Percentiles rank a stretch among this genome's conserved stretches.
These are phyloP conservation scores for Drosophila paucipuncta DNA, from an alignment of 2,888 invertebrate genomes.

Conservation along the genomic window DNA sequence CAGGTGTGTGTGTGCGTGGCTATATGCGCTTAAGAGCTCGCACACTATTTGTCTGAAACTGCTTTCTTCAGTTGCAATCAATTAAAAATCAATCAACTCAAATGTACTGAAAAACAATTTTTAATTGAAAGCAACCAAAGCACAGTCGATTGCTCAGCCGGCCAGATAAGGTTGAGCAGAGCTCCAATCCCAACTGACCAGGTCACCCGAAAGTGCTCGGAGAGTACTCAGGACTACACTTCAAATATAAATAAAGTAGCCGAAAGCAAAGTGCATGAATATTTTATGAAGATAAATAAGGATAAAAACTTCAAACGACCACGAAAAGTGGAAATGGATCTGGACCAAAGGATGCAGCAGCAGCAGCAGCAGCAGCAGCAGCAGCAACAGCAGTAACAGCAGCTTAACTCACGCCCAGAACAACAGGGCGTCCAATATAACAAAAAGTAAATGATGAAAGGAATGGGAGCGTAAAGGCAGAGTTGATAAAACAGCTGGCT, in stretches of 20 bases:
- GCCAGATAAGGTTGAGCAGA: not conserved
- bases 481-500: constrained; percentile 38
- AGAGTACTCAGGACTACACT: constrained; percentile 47
- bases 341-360: constrained; percentile 45
- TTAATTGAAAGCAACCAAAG: constrained; percentile 74
- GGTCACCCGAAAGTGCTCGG: constrained; percentile 47
- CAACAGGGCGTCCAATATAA: constrained; percentile 40
- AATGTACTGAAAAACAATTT: constrained; percentile 80
- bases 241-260: constrained; percentile 53
- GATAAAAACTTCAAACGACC: constrained; percentile 80
- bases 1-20: constrained; percentile 16
- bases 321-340: constrained; percentile 68
- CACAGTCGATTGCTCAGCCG: constrained; percentile 18
- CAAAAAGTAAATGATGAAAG: constrained; percentile 21
- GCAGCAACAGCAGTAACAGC: constrained; percentile 19
- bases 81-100: constrained; percentile 81
- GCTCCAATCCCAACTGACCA: constrained; percentile 51
- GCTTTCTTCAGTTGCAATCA: constrained; percentile 73
- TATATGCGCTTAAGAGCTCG: constrained; percentile 40
- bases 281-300: constrained; percentile 81
- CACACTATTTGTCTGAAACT: constrained; percentile 44
- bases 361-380: constrained; percentile 18
- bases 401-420: constrained; percentile 2
- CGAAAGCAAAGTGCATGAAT: constrained; percentile 76
- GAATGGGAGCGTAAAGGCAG: constrained; percentile 12